These are phyloP conservation scores for Gadopsis marmoratus DNA, from an alignment of 2,797 vertebrate species.

Conservation along the genomic window DNA sequence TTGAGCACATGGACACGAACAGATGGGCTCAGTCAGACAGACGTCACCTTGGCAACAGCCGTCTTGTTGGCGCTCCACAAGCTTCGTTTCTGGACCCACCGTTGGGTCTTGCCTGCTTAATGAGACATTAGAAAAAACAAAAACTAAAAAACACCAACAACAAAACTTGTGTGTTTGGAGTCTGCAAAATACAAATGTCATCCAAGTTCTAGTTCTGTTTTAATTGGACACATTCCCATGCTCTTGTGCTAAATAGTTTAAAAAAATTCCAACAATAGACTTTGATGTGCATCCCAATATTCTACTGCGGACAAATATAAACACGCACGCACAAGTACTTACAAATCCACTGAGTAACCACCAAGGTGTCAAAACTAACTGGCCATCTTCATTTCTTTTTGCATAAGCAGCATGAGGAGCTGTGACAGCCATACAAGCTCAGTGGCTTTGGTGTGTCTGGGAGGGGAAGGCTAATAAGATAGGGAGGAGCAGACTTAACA, in stretches of 20 bases:
- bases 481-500: constrained; percentile 50
- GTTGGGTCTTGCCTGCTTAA: constrained; percentile 54
- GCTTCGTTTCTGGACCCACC: constrained; percentile 63
- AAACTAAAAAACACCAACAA: constrained; percentile 13
- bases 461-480: constrained; percentile 39
- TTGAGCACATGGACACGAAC: constrained; percentile 71
- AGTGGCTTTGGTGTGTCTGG: constrained; percentile 10
- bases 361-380: constrained; percentile 39
- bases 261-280: constrained; percentile 15
- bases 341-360: constrained; percentile 21
- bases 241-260: constrained; percentile 9
- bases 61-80: constrained; percentile 57
- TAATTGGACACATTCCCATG: constrained; percentile 12
- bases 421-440: constrained; percentile 33
- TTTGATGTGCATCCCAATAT: constrained; percentile 38
- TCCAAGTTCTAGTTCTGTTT: constrained; percentile 14
- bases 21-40: constrained; percentile 79
- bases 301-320: constrained; percentile 23
- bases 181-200: constrained; percentile 13
- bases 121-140: constrained; percentile 49
- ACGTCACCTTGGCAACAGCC: constrained; percentile 80
- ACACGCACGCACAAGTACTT: constrained; percentile 2
- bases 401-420: constrained; percentile 21
- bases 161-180: constrained; percentile 35
- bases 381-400: not conserved